Base-by-base conservation (phyloP, 2,113 vertebrate genomes). In the Paramisgurnus dabryanus region DNA sequence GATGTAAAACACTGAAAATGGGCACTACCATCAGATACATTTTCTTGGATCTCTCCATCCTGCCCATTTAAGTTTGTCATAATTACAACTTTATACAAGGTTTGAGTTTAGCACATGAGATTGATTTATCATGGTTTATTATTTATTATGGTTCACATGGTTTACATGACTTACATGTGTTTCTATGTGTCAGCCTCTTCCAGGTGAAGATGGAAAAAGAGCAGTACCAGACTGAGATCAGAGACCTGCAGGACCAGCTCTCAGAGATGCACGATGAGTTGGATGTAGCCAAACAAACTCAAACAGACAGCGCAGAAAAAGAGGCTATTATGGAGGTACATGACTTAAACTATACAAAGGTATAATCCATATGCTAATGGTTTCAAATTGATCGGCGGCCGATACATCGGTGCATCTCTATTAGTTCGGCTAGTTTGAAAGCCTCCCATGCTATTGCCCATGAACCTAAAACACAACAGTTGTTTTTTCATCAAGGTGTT, bases 201-300 rank as follows among this genome's bases (percentile, higher is more conserved):
- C 94, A 98, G 94, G 95, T 98, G 86, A 98, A 98, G 91, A 98
- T 99, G 94, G 98, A 99, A 76, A 92, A 94, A 76, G 97, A 98
- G 34, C 94, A 98, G 82, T 93, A 96, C 85, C 97, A 99, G 92
- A 97, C 94, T 0, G 96, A 99, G 90, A 96, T 99, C 89, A 90
- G 97, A 86, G 98, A 99, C 87, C 93, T 99, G 87, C 97, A 99
- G 87, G 97, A 98, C 80, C 98, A 99, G 87, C 95, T 99, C 60
- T 99, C 98, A 0, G 98, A 99, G 89, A 99, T 99, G 98, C 98
- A 99, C 0, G 98, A 99, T 47, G 97, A 98, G 84, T 89, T 99
- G 18, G 97, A 99, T 87, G 87, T 86, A 0, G 95, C 96, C 61
- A 98, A 98, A 85, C 93, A 86, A 41, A 87, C 90, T 0, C 82